A percentile compares a stretch with the other conserved stretches of the same genome.
Evolutionary conservation across 2,113 vertebrate genomes (phyloP).

Genomic region (Pseudolaguvia tuberculata): DNA sequence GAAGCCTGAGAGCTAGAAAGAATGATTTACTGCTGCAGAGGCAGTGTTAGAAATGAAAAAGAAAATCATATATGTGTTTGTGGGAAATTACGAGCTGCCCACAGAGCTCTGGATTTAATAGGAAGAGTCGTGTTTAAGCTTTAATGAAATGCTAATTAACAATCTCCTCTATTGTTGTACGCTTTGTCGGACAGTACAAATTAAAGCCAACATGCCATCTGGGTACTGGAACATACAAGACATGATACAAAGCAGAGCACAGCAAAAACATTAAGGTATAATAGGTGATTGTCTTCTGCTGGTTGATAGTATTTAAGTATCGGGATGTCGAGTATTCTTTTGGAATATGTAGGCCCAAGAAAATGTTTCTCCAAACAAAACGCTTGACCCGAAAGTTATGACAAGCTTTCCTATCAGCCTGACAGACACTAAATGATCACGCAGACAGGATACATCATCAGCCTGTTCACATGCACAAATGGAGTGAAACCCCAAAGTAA

Average conservation of each 20-base stretch:
- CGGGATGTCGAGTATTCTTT: too few relatives aligned
- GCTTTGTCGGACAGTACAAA: slow-evolving; percentile 6
- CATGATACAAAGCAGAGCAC: neutral
- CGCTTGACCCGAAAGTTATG: too few relatives aligned
- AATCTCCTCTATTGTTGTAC: slow-evolving; percentile 8
- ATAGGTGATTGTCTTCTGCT: neutral
- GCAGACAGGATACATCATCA: too few relatives aligned
- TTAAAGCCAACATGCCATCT: neutral
- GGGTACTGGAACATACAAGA: slow-evolving; percentile 4
- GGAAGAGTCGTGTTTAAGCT: slow-evolving; percentile 11
- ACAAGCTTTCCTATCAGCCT: too few relatives aligned
- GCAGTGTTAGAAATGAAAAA: slow-evolving; percentile 32
- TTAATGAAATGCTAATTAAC: slow-evolving; percentile 25
- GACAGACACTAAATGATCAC: too few relatives aligned
- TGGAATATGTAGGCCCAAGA: too few relatives aligned
- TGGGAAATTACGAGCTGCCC: neutral
- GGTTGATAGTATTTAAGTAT: too few relatives aligned
- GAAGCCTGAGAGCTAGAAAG: slow-evolving; percentile 40
- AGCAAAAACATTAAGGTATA: neutral
- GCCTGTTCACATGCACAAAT: too few relatives aligned
- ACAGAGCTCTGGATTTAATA: slow-evolving; percentile 14
- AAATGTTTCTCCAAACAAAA: too few relatives aligned
- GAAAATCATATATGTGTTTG: slow-evolving; percentile 1
- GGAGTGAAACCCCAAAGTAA: too few relatives aligned
- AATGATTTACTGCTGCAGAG: slow-evolving; percentile 42